Conservation (phyloP, 2,113 vertebrate genomes). For the Gambusia affinis region DNA sequence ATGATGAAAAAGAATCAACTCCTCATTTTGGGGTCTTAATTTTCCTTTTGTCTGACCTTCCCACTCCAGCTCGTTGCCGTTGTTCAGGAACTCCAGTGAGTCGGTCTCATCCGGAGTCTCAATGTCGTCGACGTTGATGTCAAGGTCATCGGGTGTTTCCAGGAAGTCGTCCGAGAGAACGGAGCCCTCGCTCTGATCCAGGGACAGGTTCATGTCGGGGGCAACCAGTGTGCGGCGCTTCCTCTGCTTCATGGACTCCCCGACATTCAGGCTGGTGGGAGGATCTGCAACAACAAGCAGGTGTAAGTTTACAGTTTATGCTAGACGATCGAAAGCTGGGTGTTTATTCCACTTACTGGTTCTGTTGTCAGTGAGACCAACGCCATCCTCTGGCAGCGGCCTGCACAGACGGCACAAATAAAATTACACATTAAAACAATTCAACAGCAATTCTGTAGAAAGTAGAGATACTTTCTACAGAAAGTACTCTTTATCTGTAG, state of each 20-base stretch:
- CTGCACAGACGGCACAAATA: slow-evolving; percentile 62
- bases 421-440: background rate
- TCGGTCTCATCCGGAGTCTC: slow-evolving; percentile 96
- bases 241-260: slow-evolving; percentile 71
- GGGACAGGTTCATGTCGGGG: slow-evolving; percentile 94
- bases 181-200: slow-evolving; percentile 96
- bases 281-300: slow-evolving; percentile 78
- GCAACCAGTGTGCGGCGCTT: slow-evolving; percentile 92
- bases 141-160: slow-evolving; percentile 93
- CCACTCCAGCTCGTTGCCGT: slow-evolving; percentile 94
- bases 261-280: slow-evolving; percentile 85
- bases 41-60: slow-evolving; percentile 85
- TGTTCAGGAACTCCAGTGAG: slow-evolving; percentile 92
- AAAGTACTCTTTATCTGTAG: background rate
- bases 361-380: slow-evolving; percentile 80
- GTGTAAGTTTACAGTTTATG: background rate
- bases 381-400: slow-evolving; percentile 87
- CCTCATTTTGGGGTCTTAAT: background rate
- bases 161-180: slow-evolving; percentile 91
- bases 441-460: background rate
- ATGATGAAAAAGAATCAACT: too few relatives aligned
- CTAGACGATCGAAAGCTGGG: background rate
- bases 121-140: slow-evolving; percentile 96
- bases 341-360: slow-evolving; percentile 81
- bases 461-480: background rate